Conservation (phyloP, 2,888 invertebrate species). For the Parthenolecanium corni region DNA sequence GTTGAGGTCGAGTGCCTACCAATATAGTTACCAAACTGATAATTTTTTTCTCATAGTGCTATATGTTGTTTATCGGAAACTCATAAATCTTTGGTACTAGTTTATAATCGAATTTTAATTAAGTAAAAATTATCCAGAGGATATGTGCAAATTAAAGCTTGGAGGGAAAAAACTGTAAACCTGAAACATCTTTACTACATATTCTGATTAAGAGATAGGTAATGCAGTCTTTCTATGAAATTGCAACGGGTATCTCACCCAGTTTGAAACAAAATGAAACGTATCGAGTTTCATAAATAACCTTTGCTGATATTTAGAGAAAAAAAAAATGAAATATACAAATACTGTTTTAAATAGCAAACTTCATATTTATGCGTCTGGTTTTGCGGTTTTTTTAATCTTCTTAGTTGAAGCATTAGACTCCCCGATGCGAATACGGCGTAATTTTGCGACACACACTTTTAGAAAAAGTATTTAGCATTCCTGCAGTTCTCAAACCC, state of each 20-base stretch:
- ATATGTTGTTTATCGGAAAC: no score
- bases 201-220: slow-evolving; percentile 15
- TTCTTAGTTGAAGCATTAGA: slow-evolving; percentile 6
- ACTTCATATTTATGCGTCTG: slow-evolving; percentile 20
- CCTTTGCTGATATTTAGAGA: neutral
- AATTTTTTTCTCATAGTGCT: no score
- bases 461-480: neutral
- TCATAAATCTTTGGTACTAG: no score
- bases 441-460: slow-evolving; percentile 15
- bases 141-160: neutral
- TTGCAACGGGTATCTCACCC: slow-evolving; percentile 13
- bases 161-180: neutral
- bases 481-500: no score
- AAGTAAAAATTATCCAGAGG: neutral
- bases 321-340: slow-evolving; percentile 12
- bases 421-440: slow-evolving; percentile 23
- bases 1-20: no score
- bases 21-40: no score
- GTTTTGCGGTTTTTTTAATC: slow-evolving; percentile 17
- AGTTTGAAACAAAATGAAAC: slow-evolving; percentile 22
- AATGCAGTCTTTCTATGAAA: neutral
- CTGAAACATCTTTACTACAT: neutral
- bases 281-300: slow-evolving; percentile 23
- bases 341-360: slow-evolving; percentile 8
- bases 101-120: no score